A percentile compares a stretch with the other conserved stretches of the same genome.
These are phyloP conservation scores for Nysson spinosus DNA, from an alignment of 2,888 invertebrate genomes.

Conservation along the genomic window DNA sequence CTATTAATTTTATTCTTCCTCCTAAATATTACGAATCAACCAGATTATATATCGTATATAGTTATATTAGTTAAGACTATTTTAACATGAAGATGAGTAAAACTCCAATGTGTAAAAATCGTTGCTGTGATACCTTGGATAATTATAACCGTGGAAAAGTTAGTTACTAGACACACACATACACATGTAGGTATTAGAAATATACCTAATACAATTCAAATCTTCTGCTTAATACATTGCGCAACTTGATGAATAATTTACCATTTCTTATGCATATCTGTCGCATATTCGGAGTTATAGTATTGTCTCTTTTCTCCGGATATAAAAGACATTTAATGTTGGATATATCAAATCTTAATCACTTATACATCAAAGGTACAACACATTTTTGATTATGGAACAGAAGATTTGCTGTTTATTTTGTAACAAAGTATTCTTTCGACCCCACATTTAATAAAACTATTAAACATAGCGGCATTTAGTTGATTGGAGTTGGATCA, in stretches of 20 bases:
- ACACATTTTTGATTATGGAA: too few relatives aligned
- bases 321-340: too few relatives aligned
- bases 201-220: too few relatives aligned
- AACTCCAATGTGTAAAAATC: constrained; percentile 16
- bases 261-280: too few relatives aligned
- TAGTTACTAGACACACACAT: constrained; percentile 15
- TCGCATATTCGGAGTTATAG: constrained; percentile 10
- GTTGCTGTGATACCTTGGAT: constrained; percentile 41
- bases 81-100: constrained; percentile 20
- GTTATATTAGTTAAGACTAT: constrained; percentile 16
- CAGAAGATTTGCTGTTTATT: too few relatives aligned
- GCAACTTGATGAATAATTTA: too few relatives aligned
- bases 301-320: too few relatives aligned
- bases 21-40: constrained; percentile 14
- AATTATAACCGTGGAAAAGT: constrained; percentile 24
- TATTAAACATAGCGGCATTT: neutral
- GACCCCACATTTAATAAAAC: too few relatives aligned
- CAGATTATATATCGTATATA: constrained; percentile 17
- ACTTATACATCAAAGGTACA: too few relatives aligned
- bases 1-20: constrained; percentile 15
- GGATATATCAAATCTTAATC: too few relatives aligned
- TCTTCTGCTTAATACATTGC: constrained; percentile 3
- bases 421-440: too few relatives aligned
- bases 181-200: neutral
- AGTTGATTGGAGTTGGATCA: constrained; percentile 15